Evolutionary conservation across 2,888 invertebrate genomes (phyloP).

Genomic region (Drosophila infuscata): DNA sequence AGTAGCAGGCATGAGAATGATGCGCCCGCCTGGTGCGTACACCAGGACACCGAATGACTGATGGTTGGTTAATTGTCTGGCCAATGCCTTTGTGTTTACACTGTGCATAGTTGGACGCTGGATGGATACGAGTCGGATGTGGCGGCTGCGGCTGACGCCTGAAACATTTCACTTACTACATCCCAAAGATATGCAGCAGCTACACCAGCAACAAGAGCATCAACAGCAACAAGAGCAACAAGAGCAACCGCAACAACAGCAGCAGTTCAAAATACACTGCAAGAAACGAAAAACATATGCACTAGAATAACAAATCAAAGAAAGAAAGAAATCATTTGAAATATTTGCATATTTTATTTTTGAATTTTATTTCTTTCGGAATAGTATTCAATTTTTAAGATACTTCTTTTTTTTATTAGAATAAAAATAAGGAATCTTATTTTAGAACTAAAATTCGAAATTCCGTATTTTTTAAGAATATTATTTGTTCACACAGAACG

Average conservation of each 20-base stretch:
- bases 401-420: neutral
- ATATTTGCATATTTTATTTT: neutral
- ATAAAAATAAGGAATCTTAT: neutral
- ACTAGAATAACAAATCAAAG: neutral
- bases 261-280: neutral
- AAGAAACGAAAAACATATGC: neutral
- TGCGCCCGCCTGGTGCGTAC: slow-evolving; percentile 64
- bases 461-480: neutral
- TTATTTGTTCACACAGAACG: neutral
- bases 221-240: slow-evolving; percentile 24
- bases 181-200: slow-evolving; percentile 64
- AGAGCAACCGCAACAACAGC: slow-evolving; percentile 7
- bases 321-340: neutral
- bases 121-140: slow-evolving; percentile 49
- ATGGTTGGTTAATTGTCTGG: slow-evolving; percentile 80
- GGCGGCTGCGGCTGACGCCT: slow-evolving; percentile 72
- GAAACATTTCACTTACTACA: slow-evolving; percentile 74
- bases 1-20: slow-evolving; percentile 28
- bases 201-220: slow-evolving; percentile 29
- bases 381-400: neutral
- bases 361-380: neutral
- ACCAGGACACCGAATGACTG: slow-evolving; percentile 72
- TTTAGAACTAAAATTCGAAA: neutral
- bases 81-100: slow-evolving; percentile 57
- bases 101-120: slow-evolving; percentile 39